Base-by-base conservation (phyloP, 2,888 invertebrate genomes). In the Drosophila mercatorum region DNA sequence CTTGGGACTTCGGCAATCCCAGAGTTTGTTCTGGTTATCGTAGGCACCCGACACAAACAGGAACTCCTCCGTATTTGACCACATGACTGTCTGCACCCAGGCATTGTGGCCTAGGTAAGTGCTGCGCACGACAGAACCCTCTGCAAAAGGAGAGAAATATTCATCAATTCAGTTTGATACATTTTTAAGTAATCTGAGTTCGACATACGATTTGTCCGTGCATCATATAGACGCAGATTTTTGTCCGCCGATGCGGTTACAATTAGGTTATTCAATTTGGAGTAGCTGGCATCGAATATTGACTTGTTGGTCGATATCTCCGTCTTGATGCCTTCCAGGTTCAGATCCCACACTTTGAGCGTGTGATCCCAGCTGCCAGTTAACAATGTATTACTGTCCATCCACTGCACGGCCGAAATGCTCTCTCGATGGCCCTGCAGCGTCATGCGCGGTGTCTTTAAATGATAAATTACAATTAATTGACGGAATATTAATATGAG, bases 311-410 rank as follows among this genome's bases (percentile, higher is more conserved):
- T 97, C 69, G 95, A 95, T 82, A 98, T 94, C 92, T 97, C 97
- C 49, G 95, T 95, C 91, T 96, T 97, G 51, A 98, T 95, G 43
- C 96, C 96, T 56, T 96, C 97, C 55, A 97, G 93, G 88, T 97
- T 96, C 51, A 97, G 94, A 92, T 99, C 99, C 99, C 99, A 99
- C 10, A 98, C 92, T 92, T 97, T 96, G 17, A 99, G 94, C 1
- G 98, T 97, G 91, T 99, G 98, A 93, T 99, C 99, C 98, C 98
- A 98, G 1, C 98, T 97, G 60, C 96, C 95, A 0, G 98, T 97
- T 10, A 97, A 94, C 3, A 98, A 93, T 74, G 96, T 96, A 77
- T 95, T 94, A 65, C 94, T 94, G 81, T 96, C 96, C 83, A 96
- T 95, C 98, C 99, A 99, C 62, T 95, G 94, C 0, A 97, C 95